Base-by-base conservation (phyloP, 2,113 vertebrate species). In the Butorides virescens region DNA sequence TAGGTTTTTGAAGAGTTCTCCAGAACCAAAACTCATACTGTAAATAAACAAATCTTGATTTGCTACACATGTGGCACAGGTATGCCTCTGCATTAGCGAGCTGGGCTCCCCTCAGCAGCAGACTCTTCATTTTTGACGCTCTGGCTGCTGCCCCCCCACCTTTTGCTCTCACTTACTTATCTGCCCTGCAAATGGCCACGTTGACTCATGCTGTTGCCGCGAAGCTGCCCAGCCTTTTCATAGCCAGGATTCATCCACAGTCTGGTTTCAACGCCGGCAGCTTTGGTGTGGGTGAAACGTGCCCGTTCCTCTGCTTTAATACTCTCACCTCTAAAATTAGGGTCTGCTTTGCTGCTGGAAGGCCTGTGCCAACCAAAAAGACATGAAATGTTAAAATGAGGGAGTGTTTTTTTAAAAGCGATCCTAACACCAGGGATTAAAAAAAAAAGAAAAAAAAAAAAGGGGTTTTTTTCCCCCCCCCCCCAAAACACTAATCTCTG, bases 11-110 rank as follows among this genome's bases (percentile, higher is more conserved):
- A 94, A 80, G 73, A 68, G 55, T 79, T 68, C 34, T 73, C 56
- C 53, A 37, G 67, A 93, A 83, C 42, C 75, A 80, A 90, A 91
- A 61, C 26, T 27, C n/a, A 79, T 79, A 53, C 32, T 44, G 44
- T 86, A 89, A 91, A 89, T 70, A 97, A 93, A 88, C 71, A 88
- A 44, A 36, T 77, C 47, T 47, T 61, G 63, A 37, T 63, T 88
- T 80, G 63, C 82, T 42, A 36, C 36, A 27, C 20, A 29, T 1
- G 14, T 74, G 81, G 52, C 56, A 32, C 39, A 83, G 75, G 50
- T 74, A 39, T 4, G 25, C 39, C 25, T n/a, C 65, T 81, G 49
- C 29, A 5, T 53, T 11, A 29, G 21, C 20, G 34, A 83, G 32
- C 59, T 58, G 5, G 0, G 81, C 21, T 83, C 71, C 55, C n/a